phyloP scores from a whole-genome alignment of 2,888 invertebrate species.

The Adelphocoris suturalis region DNA sequence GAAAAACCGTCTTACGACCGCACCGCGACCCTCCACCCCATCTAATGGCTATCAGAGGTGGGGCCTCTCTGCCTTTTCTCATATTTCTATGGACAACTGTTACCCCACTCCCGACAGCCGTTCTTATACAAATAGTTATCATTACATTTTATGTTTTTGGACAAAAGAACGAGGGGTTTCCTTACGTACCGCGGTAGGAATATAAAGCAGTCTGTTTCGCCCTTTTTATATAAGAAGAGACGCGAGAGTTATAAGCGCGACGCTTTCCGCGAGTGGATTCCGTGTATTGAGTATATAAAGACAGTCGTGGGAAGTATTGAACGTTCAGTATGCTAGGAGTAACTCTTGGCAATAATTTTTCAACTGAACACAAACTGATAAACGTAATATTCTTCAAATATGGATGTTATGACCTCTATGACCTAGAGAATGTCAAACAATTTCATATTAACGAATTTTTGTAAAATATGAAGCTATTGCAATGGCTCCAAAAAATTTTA shows the following conservation, averaged over 20 bases:
- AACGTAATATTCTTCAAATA: no score
- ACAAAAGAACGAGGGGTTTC: constrained; percentile 26
- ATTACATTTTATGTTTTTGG: constrained; percentile 68
- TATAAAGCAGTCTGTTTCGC: constrained; percentile 55
- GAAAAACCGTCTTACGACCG: constrained; percentile 48
- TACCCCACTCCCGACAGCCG: constrained; percentile 61
- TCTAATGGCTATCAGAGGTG: constrained; percentile 22
- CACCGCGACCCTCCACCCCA: not conserved
- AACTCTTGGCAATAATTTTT: no score
- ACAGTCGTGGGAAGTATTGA: no score
- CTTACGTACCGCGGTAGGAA: constrained; percentile 29
- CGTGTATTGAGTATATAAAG: not conserved
- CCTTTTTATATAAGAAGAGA: not conserved
- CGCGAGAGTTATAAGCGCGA: constrained; percentile 4
- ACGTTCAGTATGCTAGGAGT: no score
- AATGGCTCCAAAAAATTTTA: no score
- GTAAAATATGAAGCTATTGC: no score
- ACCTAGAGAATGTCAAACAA: no score
- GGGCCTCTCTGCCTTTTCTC: constrained; percentile 17
- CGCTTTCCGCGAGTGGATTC: not conserved
- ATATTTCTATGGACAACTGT: constrained; percentile 70
- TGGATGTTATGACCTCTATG: no score
- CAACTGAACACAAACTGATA: not conserved
- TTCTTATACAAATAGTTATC: constrained; percentile 70
- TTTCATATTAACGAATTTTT: no score